Evolutionary conservation across 2,888 invertebrate genomes (phyloP), one percentile per base, ranked within the genome.

Genomic region (Drosophila demipolita): DNA sequence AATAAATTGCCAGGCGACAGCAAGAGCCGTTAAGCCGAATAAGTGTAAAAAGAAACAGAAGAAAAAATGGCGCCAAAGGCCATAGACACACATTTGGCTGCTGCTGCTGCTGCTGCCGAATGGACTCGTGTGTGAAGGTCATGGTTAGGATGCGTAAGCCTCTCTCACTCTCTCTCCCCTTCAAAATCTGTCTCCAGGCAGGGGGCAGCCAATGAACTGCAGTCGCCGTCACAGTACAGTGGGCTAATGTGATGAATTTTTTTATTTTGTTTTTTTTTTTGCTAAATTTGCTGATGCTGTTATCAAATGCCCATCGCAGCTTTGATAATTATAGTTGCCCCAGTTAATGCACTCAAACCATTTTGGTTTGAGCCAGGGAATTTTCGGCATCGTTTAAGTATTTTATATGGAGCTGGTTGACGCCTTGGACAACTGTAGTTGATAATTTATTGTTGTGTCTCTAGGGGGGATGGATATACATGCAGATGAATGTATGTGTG

Each of bases 291-390:
- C 26, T 54, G 23, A 36, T 36, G 26, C 38, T 26, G 26, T 54
- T 36, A 26, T 38, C 11, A 17, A 20, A 23, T 54, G 23, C 11
- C 11, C 35, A 35, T 6, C 36, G 23, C 36, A 17, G 74, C 38
- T 77, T 78, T 75, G 74, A 75, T 79, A 79, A 77, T 77, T 79
- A 80, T 79, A 77, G 77, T 74, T 75, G 77, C 75, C 75, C 80
- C 78, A 80, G 62, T 80, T 71, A 75, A 64, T 75, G 48, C 64
- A 71, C 60, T 61, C 66, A 76, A 64, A 79, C 66, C 80, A 77
- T 66, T 80, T 79, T 75, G 64, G 66, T 69, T 62, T 73, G 58
- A 59, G 53, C 52, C 74, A 45, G 42, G 48, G 57, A 74, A 69
- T 63, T 72, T 77, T 71, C 11, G 42, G 50, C 23, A 49, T 36